Base-by-base conservation (phyloP, 2,888 invertebrate genomes). In the Keiferia lycopersicella region DNA sequence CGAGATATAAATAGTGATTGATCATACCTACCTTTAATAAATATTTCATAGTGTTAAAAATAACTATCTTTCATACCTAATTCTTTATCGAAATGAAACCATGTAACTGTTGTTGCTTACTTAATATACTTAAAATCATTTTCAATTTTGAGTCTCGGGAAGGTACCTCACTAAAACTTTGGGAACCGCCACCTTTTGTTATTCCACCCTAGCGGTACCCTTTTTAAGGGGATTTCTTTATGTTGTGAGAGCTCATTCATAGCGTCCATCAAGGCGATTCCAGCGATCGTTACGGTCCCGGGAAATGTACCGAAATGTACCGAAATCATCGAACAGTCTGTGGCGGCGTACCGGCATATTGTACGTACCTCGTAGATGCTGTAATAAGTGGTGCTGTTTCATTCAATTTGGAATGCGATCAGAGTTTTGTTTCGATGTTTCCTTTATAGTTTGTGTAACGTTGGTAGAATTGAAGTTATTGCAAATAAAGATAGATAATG, bases 261-360 rank as follows among this genome's bases (percentile, higher is more conserved):
- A 92, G 92, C 93, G 93, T 93, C 93, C 93, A 93, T 93, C 93
- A 93, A 92, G 93, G 91, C 93, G 89, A 93, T 93, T 93, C 92
- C 86, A 86, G 86, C 87, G 84, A 88, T 93, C 93, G 93, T 93
- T 93, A 93, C 92, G 92, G 92, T 92, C 92, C 90, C 86, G 87
- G 88, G 89, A 92, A 93, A 93, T 93, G 92, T 93, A 90, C 84
- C 87, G 88, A 90, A 91, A 93, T 93, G 92, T 93, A 90, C 84
- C 87, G 88, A 90, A 91, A 92, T 92, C 91, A 91, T 91, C 90
- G 91, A 77, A 77, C 80, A 39, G 48, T 22, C 51, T 77, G 71
- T 70, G 72, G 73, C 73, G 69, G 69, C 71, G 78, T 78, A 76
- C 82, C 79, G 84, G 81, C 91, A 89, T 91, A 90, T 91, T 90